These are phyloP conservation scores for Drosophila mayaguana DNA, from an alignment of 2,888 invertebrate species.

Conservation along the genomic window DNA sequence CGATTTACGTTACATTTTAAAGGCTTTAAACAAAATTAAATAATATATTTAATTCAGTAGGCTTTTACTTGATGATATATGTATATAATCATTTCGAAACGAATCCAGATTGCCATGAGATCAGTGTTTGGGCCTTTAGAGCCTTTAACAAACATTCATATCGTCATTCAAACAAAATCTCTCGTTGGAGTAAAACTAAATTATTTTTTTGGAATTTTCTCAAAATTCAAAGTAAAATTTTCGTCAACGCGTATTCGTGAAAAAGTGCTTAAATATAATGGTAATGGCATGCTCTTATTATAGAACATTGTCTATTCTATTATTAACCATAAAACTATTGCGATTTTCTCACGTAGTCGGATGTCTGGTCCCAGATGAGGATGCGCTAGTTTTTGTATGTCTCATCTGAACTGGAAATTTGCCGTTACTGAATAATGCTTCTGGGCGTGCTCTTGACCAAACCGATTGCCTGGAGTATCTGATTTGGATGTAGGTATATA, in stretches of 20 bases:
- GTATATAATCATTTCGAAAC: background rate
- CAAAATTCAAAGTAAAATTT: background rate
- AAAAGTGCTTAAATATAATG: background rate
- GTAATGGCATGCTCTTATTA: background rate
- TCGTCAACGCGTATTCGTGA: background rate
- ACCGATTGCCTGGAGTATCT: background rate
- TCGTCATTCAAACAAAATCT: background rate
- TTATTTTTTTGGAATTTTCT: background rate
- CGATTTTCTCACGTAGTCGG: background rate
- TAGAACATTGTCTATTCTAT: too few relatives aligned
- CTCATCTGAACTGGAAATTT: slow-evolving; percentile 26
- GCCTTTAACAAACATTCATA: background rate
- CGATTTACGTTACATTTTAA: too few relatives aligned
- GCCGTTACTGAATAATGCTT: background rate
- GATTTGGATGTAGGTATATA: background rate
- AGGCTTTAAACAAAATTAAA: too few relatives aligned
- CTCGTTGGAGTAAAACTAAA: background rate
- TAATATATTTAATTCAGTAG: background rate
- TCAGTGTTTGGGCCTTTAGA: background rate
- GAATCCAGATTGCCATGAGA: background rate
- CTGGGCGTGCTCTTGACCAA: slow-evolving; percentile 6
- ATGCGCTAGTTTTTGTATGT: slow-evolving; percentile 28
- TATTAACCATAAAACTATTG: too few relatives aligned
- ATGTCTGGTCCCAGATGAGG: slow-evolving; percentile 15
- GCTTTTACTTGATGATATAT: background rate